Base-by-base conservation (phyloP, 1,140 invertebrate species). In the Antheraea pernyi region DNA sequence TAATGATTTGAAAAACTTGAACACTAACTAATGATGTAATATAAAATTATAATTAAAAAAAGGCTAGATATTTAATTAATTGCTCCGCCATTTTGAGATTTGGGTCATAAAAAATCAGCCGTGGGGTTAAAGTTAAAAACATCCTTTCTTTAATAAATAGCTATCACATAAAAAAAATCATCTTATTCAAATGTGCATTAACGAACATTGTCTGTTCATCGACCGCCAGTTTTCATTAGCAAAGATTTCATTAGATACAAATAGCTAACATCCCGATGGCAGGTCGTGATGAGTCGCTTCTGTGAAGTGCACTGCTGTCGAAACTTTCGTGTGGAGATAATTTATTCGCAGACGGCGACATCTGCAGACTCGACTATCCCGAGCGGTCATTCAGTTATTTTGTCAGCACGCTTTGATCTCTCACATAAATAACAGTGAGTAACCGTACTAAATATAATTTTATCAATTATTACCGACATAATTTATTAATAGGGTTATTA, bases 361-460 rank as follows among this genome's bases (percentile, higher is more conserved):
- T 65, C 67, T 67, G 67, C 65, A 62, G 67, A 72, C 46, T 42
- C n/a, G 68, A 68, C 59, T 16, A 13, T 53, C 46, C 65, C 70
- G 16, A 19, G 60, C 37, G 10, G 13, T 65, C 10, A 42, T 13
- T 73, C 68, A 63, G 74, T 67, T 65, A 60, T 76, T 71, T 71
- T 66, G 70, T 70, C 69, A 62, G 69, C 60, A 62, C 61, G 74
- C 66, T 82, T 82, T 82, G 80, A 81, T 81, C 71, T 76, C 73
- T 62, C 30, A 61, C n/a, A 61, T 61, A 61, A 61, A 22, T 53
- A 53, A 53, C 46, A 53, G 6, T 16, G 46, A 53, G 16, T 53
- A 53, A 53, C 1, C 16, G 13, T 53, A 53, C 46, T 42, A 42
- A 16, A 53, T 13, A 53, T 53, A 53, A 53, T 53, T 13, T 53